A percentile compares a stretch with the other conserved stretches of the same genome.
phyloP scores from a whole-genome alignment of 2,888 invertebrate genomes.

The Drosophila melanocephala region DNA sequence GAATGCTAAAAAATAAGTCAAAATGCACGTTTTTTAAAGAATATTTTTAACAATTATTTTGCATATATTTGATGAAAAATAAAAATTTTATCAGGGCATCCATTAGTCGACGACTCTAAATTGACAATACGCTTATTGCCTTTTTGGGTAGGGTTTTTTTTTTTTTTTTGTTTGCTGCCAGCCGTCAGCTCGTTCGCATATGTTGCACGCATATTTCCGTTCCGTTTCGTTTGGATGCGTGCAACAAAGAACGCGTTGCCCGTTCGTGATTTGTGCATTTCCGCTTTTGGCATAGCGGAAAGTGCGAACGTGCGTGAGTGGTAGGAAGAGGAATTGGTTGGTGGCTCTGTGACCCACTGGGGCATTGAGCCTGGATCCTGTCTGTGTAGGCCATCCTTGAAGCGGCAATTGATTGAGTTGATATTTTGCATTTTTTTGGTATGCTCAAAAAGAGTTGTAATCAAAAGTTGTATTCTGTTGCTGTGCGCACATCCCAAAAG shows the following conservation, averaged over 20 bases:
- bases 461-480: slow-evolving; percentile 56
- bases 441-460: slow-evolving; percentile 39
- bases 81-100: slow-evolving; percentile 3
- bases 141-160: not conserved
- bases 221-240: slow-evolving; percentile 49
- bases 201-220: slow-evolving; percentile 72
- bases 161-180: slow-evolving; percentile 37
- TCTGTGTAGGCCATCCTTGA: slow-evolving; percentile 30
- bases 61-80: not conserved
- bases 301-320: slow-evolving; percentile 34
- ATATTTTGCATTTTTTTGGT: slow-evolving; percentile 6
- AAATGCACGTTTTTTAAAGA: not conserved
- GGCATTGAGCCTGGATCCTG: slow-evolving; percentile 22
- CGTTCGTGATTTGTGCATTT: slow-evolving; percentile 74
- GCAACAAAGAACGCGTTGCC: slow-evolving; percentile 47
- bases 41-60: not conserved
- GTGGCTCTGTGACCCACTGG: slow-evolving; percentile 15
- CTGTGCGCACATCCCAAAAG: slow-evolving; percentile 45
- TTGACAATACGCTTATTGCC: not conserved
- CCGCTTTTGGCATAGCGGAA: slow-evolving; percentile 54
- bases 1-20: not conserved
- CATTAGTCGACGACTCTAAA: not conserved
- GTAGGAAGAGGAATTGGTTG: slow-evolving; percentile 4
- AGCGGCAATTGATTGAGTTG: slow-evolving; percentile 68
- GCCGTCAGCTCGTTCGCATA: slow-evolving; percentile 48